Conservation (phyloP, 2,797 vertebrate species). For the Choloepus didactylus region DNA sequence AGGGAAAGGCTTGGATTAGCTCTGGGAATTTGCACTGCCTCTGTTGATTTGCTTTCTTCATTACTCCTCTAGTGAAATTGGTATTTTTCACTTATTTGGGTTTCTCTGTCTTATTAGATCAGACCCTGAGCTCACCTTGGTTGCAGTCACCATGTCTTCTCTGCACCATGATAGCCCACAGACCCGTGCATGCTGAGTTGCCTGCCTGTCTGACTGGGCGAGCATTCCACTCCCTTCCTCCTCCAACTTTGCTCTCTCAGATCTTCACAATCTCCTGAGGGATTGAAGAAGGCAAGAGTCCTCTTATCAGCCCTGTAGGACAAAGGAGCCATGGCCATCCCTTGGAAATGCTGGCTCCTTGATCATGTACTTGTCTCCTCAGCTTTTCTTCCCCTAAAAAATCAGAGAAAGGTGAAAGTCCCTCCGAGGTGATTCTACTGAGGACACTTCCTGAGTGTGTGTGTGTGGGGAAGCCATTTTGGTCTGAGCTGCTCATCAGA, state of each 20-base stretch:
- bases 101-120: conserved; percentile 16
- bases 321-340: background rate
- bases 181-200: no score
- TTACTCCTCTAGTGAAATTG: background rate
- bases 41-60: background rate
- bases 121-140: background rate
- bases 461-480: background rate
- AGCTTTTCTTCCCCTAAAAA: background rate
- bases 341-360: background rate
- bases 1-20: background rate
- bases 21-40: background rate
- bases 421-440: background rate
- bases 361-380: background rate
- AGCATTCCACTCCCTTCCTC: background rate
- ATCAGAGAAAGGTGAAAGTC: background rate
- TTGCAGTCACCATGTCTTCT: background rate
- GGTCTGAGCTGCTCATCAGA: background rate
- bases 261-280: background rate
- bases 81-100: background rate
- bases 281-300: background rate
- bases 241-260: fast-evolving
- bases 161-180: background rate
- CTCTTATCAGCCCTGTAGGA: background rate
- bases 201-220: background rate
- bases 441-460: background rate